Evolutionary conservation across 2,113 vertebrate species (phyloP), one percentile per base, ranked within the genome.

Genomic region (Engraulis encrasicolus): DNA sequence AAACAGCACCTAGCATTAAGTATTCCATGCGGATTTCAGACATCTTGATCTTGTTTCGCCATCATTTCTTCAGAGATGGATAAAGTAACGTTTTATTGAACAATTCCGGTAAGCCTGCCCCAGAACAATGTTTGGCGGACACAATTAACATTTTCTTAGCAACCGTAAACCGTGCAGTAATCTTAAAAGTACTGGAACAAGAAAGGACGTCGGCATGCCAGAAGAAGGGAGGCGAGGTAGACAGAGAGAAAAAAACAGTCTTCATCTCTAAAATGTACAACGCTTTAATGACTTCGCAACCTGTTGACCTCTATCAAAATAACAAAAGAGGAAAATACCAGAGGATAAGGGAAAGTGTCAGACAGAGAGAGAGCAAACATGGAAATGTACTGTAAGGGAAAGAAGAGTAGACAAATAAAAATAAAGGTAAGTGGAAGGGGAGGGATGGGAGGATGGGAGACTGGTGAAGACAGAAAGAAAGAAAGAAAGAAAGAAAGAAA

Each of bases 21-120:
- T 81, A 14, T 52, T 82, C 50, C 83, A 86, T 83, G 82, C 85
- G 78, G 61, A 82, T 83, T 89, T 87, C 84, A 89, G 50, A 85
- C 85, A 88, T 86, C 87, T 87, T 87, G 83, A 87, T 88, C 86
- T 82, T 87, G 81, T 86, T 82, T 88, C 83, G 86, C 86, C 58
- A 88, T 88, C 84, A 90, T 87, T 85, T 86, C 79, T 90, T 84
- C 85, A 54, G 85, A 87, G 82, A 83, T 79, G 86, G 71, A 54
- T 88, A 87, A 86, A 88, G 88, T 87, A 87, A 87, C 82, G 77
- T 80, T 82, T 74, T 66, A 81, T 88, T 86, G 84, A 88, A 85
- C 82, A 84, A 90, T 86, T 84, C 78, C 78, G 74, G 86, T 84
- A 85, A 87, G 80, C 50, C 38, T 83, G 85, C 81, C 85, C 78